These are phyloP conservation scores for Halictus quadricinctus DNA, from an alignment of 2,888 invertebrate genomes.

Conservation along the genomic window DNA sequence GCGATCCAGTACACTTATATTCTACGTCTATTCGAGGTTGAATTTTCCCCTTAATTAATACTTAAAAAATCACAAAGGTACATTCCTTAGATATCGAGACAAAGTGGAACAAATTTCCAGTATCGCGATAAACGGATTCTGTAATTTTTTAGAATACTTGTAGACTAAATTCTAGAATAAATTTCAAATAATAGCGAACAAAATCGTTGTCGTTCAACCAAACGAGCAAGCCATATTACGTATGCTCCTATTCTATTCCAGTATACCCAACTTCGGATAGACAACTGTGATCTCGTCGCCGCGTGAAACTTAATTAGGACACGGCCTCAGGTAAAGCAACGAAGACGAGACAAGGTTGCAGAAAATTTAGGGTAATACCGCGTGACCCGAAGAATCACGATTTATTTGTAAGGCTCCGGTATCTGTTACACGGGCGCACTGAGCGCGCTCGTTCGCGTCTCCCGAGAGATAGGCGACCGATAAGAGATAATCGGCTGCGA, in stretches of 20 bases:
- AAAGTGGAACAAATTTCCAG: not conserved
- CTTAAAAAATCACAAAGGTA: not conserved
- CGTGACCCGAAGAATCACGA: not conserved
- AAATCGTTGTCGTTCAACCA: not conserved
- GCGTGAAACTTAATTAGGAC: not conserved
- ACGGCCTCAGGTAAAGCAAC: not conserved
- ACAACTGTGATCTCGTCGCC: not conserved
- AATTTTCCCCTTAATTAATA: not conserved
- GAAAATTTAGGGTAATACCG: not conserved
- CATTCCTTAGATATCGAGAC: not conserved
- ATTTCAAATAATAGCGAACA: not conserved
- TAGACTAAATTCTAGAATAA: not conserved
- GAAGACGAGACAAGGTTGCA: not conserved
- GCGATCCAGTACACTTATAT: no score
- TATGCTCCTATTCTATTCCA: not conserved
- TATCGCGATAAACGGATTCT: no score
- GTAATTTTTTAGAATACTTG: no score
- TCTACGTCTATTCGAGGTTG: not conserved
- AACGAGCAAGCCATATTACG: not conserved
- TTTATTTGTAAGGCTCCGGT: not conserved
- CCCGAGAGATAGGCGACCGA: constrained; percentile 63
- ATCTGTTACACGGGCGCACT: constrained; percentile 19
- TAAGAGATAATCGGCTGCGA: constrained; percentile 56
- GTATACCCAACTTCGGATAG: not conserved
- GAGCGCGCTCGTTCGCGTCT: constrained; percentile 37